A percentile compares a stretch with the other conserved stretches of the same genome.
Conservation (phyloP, 2,113 vertebrate genomes). For the Heloderma charlesbogerti region DNA sequence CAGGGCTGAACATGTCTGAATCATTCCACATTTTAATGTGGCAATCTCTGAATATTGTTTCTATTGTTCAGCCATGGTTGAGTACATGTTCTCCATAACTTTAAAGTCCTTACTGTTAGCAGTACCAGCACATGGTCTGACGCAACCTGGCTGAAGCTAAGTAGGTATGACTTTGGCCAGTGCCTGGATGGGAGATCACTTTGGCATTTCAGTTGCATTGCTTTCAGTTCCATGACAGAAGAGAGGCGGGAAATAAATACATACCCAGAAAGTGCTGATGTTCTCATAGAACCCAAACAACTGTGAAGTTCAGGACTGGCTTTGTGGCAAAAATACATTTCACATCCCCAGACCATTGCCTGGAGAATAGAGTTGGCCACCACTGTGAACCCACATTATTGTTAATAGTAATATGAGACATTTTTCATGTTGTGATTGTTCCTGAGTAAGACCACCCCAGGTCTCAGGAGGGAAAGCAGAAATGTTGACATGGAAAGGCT, state of each 20-base stretch:
- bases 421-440: not conserved
- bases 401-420: not conserved
- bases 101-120: not conserved
- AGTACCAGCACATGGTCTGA: not conserved
- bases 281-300: not conserved
- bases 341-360: not conserved
- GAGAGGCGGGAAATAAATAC: not conserved
- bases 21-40: not conserved
- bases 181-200: not conserved
- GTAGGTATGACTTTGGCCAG: not conserved
- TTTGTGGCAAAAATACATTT: not conserved
- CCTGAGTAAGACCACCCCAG: not conserved
- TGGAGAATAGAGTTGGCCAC: not conserved
- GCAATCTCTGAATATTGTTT: not conserved
- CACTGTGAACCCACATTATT: not conserved
- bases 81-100: not conserved
- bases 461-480: not conserved
- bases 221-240: not conserved
- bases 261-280: not conserved
- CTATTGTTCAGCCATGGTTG: not conserved
- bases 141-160: not conserved
- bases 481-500: not conserved
- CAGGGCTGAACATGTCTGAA: not conserved
- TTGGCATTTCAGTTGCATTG: not conserved
- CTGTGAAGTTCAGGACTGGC: not conserved